phyloP scores from a whole-genome alignment of 2,888 invertebrate genomes.

The Apotomis turbidana region DNA sequence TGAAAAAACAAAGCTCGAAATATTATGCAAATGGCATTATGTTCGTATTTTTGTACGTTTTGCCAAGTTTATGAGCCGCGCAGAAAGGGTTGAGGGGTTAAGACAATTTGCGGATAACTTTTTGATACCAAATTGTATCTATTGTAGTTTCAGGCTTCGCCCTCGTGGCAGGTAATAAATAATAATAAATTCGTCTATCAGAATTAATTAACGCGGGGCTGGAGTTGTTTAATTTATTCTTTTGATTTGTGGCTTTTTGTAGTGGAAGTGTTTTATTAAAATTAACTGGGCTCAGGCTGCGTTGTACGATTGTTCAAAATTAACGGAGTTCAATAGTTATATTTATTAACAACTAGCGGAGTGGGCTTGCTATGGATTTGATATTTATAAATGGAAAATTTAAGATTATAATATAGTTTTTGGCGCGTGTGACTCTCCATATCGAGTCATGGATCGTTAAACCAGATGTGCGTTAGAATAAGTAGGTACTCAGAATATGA shows the following conservation, averaged over 20 bases:
- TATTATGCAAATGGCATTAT: slow-evolving; percentile 84
- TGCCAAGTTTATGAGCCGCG: slow-evolving; percentile 80
- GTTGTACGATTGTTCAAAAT: slow-evolving; percentile 20
- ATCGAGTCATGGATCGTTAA: too few species aligned
- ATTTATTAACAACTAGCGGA: not conserved
- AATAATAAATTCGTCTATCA: slow-evolving; percentile 45
- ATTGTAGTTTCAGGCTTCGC: slow-evolving; percentile 61
- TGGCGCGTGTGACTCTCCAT: too few species aligned
- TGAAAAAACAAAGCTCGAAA: slow-evolving; percentile 81
- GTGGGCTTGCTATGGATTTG: not conserved
- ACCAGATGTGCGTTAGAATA: too few species aligned
- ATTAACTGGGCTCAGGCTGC: slow-evolving; percentile 34
- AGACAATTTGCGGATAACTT: slow-evolving; percentile 71
- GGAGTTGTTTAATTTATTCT: slow-evolving; percentile 43
- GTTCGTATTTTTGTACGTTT: slow-evolving; percentile 81
- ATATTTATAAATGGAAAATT: not conserved
- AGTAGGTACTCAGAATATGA: too few species aligned
- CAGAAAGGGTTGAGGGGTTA: slow-evolving; percentile 79
- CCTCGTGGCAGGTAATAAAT: slow-evolving; percentile 44
- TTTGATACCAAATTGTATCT: slow-evolving; percentile 69
- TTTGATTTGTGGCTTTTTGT: slow-evolving; percentile 42
- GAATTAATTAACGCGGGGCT: slow-evolving; percentile 46
- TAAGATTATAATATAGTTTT: too few species aligned
- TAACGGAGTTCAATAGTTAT: slow-evolving; percentile 7
- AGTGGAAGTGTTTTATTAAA: slow-evolving; percentile 37